Conservation (phyloP, 2,797 vertebrate genomes). For the Eupleurogrammus muticus region DNA sequence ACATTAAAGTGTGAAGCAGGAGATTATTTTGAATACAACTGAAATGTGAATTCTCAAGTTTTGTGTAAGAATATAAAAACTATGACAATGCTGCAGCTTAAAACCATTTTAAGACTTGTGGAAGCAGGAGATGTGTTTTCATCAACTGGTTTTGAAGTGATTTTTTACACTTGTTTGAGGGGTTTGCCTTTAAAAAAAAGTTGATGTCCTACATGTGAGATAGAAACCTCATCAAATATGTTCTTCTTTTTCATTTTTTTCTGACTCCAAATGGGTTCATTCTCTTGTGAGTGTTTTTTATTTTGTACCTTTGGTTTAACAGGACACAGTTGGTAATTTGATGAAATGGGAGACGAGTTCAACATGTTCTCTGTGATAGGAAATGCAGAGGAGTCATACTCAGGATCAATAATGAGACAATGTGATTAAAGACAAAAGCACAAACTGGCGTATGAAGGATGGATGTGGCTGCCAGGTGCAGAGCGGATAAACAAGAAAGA, state of each 20-base stretch:
- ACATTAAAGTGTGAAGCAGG: not conserved
- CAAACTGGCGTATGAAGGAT: not conserved
- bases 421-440: slow-evolving; percentile 13
- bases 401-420: slow-evolving; percentile 5
- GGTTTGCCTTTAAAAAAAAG: too few species aligned
- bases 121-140: not conserved
- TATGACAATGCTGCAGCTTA: not conserved
- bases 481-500: not conserved
- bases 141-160: too few species aligned
- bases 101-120: not conserved
- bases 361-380: not conserved
- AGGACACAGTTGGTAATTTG: not conserved
- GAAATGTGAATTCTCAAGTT: not conserved
- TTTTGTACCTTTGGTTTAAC: not conserved
- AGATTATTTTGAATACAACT: not conserved
- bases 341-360: not conserved
- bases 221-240: too few species aligned
- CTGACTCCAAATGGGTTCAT: not conserved
- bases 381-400: slow-evolving; percentile 11
- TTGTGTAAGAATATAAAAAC: not conserved
- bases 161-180: too few species aligned
- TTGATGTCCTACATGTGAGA: too few species aligned
- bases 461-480: not conserved
- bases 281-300: too few species aligned
- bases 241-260: too few species aligned